A percentile compares a stretch with the other conserved stretches of the same genome.
phyloP scores from a whole-genome alignment of 2,888 invertebrate genomes.

The Eilema depressum region DNA sequence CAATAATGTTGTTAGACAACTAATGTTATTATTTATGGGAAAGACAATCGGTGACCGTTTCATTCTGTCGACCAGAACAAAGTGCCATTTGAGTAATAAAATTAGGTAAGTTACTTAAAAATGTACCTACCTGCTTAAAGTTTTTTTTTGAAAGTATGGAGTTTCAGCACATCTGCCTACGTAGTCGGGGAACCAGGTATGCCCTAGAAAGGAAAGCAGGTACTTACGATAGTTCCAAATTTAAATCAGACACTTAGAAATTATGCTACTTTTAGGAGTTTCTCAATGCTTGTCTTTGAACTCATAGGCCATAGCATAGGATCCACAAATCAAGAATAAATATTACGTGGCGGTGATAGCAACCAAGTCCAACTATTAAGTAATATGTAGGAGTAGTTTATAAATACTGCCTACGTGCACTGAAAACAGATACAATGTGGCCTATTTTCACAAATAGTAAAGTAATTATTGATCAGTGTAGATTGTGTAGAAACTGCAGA shows the following conservation, averaged over 20 bases:
- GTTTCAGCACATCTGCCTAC: too few species aligned
- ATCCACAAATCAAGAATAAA: too few species aligned
- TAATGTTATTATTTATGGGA: constrained; percentile 20
- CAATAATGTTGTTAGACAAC: constrained; percentile 24
- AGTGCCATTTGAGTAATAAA: background rate
- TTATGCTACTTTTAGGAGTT: too few species aligned
- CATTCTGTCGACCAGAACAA: constrained; percentile 10
- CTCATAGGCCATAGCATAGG: too few species aligned
- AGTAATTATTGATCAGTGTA: constrained; percentile 12
- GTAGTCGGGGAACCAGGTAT: too few species aligned
- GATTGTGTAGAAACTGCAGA: background rate
- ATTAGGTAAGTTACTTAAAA: background rate
- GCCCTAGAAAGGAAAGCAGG: too few species aligned
- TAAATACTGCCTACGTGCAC: background rate
- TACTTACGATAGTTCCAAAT: too few species aligned
- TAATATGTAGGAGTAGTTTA: constrained; percentile 1
- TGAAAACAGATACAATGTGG: constrained; percentile 7
- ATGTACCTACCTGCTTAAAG: too few species aligned
- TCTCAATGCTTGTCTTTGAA: too few species aligned
- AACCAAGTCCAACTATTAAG: background rate
- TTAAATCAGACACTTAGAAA: too few species aligned
- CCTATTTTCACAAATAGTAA: constrained; percentile 18
- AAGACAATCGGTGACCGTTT: background rate
- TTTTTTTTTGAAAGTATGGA: too few species aligned
- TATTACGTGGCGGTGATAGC: background rate